Base-by-base conservation (phyloP, 2,888 invertebrate genomes). In the Dioctria rufipes region DNA sequence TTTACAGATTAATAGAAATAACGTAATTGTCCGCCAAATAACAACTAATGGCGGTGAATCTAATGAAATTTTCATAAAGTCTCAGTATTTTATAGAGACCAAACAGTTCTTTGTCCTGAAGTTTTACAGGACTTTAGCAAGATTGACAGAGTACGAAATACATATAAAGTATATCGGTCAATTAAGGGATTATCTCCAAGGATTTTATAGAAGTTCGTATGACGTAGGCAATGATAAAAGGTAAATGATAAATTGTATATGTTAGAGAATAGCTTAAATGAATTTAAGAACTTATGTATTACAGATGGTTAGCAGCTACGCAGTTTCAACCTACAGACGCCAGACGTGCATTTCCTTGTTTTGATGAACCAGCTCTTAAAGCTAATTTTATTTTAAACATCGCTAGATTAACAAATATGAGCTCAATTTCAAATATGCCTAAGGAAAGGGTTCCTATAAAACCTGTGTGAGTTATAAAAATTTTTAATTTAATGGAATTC, bases 311-410 rank as follows among this genome's bases (percentile, higher is more conserved):
- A 85, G 95, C 94, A 6, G 93, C 94, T 0, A 95, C 95, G 3
- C 95, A 95, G 89, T 95, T 95, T 87, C 95, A 95, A 87, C 93
- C 95, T 3, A 95, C 95, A 73, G 95, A 95, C 86, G 95, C 95
- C 0, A 91, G 95, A 13, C 91, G 93, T 81, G 95, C 95, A 4
- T 96, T 96, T 88, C 96, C 96, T 0, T 96, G 96, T 88, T 96
- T 95, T 90, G 96, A 96, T 87, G 96, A 96, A 87, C 96, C 96
- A 0, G 94, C 94, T 0, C 88, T 95, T 75, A 96, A 96, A 87
- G 96, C 96, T 0, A 92, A 91, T 82, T 96, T 96, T 86, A 93
- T 93, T 83, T 92, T 96, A 85, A 94, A 92, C 87, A 92, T 96
- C 69, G 95, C 94, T 0, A 90, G 95, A 39, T 92, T 93, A 0